Evolutionary conservation across 2,797 vertebrate species (phyloP).

Genomic region (Eupleurogrammus muticus): DNA sequence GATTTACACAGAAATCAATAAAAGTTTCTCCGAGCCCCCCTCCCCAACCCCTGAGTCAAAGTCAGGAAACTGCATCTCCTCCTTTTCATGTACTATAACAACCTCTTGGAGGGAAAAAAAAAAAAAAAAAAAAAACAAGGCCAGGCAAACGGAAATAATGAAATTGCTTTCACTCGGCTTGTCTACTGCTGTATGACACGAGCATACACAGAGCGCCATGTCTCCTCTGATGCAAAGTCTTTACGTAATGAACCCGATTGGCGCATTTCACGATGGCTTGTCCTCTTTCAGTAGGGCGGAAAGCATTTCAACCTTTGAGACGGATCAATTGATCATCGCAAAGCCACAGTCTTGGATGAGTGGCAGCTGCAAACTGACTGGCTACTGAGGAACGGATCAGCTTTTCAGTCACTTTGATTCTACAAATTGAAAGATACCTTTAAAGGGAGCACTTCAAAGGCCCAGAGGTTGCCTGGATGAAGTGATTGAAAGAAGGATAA

Average conservation of each 20-base stretch:
- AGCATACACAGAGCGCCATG: background rate
- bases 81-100: conserved; percentile 56
- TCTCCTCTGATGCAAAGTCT: conserved; percentile 24
- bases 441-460: conserved; percentile 73
- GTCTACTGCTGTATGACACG: background rate
- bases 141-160: conserved; percentile 46
- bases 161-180: conserved; percentile 40
- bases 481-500: conserved; percentile 51
- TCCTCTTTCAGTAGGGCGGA: conserved; percentile 53
- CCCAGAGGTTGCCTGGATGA: conserved; percentile 49
- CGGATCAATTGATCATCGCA: conserved; percentile 67
- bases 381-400: conserved; percentile 57
- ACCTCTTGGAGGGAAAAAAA: conserved; percentile 44
- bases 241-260: conserved; percentile 23
- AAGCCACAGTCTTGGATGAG: conserved; percentile 67
- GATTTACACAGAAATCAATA: conserved; percentile 81
- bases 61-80: conserved; percentile 67
- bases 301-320: conserved; percentile 63
- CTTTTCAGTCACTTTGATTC: conserved; percentile 77
- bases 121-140: conserved; percentile 60
- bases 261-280: conserved; percentile 31
- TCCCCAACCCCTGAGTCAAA: conserved; percentile 51
- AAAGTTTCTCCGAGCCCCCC: conserved; percentile 61
- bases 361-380: conserved; percentile 72
- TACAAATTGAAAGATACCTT: conserved; percentile 78